A percentile compares a stretch with the other conserved stretches of the same genome.
Evolutionary conservation across 2,888 invertebrate genomes (phyloP).

Genomic region (Hyposoter dolosus): DNA sequence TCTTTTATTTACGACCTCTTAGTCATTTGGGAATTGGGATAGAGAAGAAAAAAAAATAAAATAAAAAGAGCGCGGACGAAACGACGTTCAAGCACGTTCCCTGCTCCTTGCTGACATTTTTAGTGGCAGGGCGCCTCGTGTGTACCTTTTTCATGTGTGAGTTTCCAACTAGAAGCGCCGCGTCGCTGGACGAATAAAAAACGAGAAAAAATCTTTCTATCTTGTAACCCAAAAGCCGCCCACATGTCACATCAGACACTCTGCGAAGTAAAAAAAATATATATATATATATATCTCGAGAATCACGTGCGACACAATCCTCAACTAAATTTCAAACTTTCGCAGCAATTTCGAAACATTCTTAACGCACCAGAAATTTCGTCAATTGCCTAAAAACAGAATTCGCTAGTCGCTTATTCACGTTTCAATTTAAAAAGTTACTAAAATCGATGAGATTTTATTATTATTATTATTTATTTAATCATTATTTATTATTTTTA

Average conservation of each 20-base stretch:
- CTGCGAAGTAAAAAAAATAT: neutral
- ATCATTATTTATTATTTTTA: no score
- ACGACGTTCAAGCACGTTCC: conserved; percentile 65
- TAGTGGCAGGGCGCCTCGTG: conserved; percentile 58
- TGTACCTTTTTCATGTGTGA: conserved; percentile 11
- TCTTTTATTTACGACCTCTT: conserved; percentile 54
- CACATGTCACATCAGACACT: conserved; percentile 54
- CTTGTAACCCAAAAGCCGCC: conserved; percentile 58
- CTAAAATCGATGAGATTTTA: no score
- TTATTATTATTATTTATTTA: no score
- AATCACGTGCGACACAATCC: conserved; percentile 46
- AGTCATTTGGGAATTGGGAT: conserved; percentile 52
- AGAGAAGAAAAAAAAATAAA: conserved; percentile 26
- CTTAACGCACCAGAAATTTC: neutral
- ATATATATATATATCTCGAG: conserved; percentile 11
- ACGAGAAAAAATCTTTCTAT: conserved; percentile 34
- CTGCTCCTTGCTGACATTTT: conserved; percentile 64
- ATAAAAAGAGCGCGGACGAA: conserved; percentile 62
- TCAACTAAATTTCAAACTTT: neutral
- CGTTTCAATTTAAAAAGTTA: neutral
- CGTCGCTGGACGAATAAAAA: conserved; percentile 52
- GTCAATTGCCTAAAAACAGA: neutral
- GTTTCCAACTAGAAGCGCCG: conserved; percentile 60
- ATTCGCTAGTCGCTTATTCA: neutral
- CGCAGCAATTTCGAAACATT: neutral